phyloP scores from a whole-genome alignment of 2,888 invertebrate species.

The Amphimallon solstitiale region DNA sequence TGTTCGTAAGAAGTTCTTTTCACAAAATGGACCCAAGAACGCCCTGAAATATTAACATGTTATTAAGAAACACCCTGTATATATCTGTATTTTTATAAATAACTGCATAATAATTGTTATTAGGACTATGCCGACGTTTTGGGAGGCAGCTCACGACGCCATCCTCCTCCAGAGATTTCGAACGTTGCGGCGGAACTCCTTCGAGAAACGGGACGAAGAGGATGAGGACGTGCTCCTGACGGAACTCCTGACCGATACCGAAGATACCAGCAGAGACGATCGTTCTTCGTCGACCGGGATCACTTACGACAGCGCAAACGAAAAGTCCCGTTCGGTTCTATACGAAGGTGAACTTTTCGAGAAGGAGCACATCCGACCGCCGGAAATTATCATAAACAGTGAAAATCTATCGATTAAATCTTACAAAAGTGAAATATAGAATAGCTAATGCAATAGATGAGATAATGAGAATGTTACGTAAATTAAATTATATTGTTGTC shows the following conservation, averaged over 20 bases:
- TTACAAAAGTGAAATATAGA: conserved; percentile 38
- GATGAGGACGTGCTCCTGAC: conserved; percentile 26
- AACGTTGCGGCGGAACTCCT: conserved; percentile 64
- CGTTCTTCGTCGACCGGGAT: background rate
- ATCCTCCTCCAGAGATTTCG: conserved; percentile 68
- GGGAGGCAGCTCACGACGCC: conserved; percentile 72
- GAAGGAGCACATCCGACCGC: conserved; percentile 35
- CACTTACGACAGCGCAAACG: background rate
- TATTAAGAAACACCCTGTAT: too few species aligned
- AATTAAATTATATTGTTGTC: too few species aligned
- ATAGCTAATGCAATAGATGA: too few species aligned
- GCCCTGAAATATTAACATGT: too few species aligned
- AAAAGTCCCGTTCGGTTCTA: background rate
- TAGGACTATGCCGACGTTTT: conserved; percentile 68
- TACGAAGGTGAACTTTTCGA: conserved; percentile 18
- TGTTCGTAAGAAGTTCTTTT: too few species aligned
- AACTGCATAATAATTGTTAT: conserved; percentile 12
- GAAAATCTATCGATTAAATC: conserved; percentile 39
- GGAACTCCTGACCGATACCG: conserved; percentile 9
- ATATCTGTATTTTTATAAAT: too few species aligned
- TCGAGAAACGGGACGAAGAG: conserved; percentile 45
- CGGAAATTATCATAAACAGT: conserved; percentile 38
- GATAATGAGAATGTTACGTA: too few species aligned
- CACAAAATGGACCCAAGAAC: too few species aligned
- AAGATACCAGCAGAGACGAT: background rate